Evolutionary conservation across 2,888 invertebrate genomes (phyloP).

Genomic region (Andrena minutula): DNA sequence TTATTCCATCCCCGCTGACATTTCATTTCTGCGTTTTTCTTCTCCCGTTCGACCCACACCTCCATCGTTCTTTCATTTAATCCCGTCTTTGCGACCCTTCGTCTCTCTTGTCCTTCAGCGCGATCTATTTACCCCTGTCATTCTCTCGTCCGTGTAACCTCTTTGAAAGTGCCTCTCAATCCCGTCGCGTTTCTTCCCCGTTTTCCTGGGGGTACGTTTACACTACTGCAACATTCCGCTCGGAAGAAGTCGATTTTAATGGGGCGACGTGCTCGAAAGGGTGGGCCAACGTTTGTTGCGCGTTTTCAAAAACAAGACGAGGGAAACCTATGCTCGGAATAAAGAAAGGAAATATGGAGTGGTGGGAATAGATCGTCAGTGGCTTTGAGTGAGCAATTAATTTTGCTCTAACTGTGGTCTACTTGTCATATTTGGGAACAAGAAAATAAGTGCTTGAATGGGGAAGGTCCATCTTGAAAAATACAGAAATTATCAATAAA

Average conservation of each 20-base stretch:
- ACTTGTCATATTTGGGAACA: neutral
- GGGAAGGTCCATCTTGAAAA: neutral
- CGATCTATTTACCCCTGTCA: conserved; percentile 46
- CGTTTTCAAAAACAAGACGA: neutral
- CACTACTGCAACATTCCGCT: conserved; percentile 1
- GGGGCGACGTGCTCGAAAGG: neutral
- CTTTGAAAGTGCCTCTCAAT: conserved; percentile 8
- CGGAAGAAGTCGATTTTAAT: conserved; percentile 10
- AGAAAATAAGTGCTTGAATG: neutral
- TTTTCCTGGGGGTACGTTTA: conserved; percentile 25
- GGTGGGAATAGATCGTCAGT: too few species aligned
- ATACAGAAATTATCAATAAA: neutral
- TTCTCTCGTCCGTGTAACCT: conserved; percentile 13
- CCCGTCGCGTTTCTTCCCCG: conserved; percentile 17
- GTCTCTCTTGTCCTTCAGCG: conserved; percentile 2
- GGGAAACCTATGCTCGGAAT: neutral
- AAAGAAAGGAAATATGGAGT: too few species aligned
- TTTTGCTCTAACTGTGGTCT: too few species aligned
- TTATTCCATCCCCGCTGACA: neutral
- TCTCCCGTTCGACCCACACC: conserved; percentile 7
- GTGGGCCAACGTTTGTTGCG: neutral
- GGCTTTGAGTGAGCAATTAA: too few species aligned
- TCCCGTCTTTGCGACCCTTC: conserved; percentile 18
- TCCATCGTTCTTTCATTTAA: conserved; percentile 32
- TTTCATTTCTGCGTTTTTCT: conserved; percentile 28